Evolutionary conservation across 2,888 invertebrate species (phyloP).

Genomic region (Acanthococcus lagerstroemiae): DNA sequence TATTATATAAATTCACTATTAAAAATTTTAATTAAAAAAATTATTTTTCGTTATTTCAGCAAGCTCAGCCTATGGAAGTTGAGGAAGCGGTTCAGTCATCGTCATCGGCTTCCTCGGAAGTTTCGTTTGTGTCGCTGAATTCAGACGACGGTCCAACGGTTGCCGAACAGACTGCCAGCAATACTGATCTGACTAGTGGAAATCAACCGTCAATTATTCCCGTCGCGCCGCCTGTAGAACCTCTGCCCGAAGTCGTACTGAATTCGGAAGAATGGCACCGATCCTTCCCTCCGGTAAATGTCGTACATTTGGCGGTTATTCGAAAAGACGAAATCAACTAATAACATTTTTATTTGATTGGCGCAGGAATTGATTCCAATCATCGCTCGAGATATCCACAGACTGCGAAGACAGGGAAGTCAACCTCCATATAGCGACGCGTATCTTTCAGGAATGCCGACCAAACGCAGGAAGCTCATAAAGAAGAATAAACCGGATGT

Average conservation of each 20-base stretch:
- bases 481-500: constrained; percentile 40
- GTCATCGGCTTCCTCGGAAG: constrained; percentile 15
- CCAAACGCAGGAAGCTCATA: constrained; percentile 72
- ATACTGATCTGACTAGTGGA: neutral
- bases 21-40: too few species aligned
- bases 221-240: constrained; percentile 35
- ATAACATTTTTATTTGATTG: neutral
- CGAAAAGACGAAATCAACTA: neutral
- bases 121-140: constrained; percentile 15
- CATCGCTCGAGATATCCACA: constrained; percentile 66
- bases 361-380: constrained; percentile 69
- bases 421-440: constrained; percentile 71
- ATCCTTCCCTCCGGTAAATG: constrained; percentile 50
- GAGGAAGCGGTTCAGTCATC: constrained; percentile 18
- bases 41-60: too few species aligned
- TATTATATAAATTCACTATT: too few species aligned
- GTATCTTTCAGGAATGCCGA: constrained; percentile 80
- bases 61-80: constrained; percentile 27
- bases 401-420: constrained; percentile 52
- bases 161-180: neutral
- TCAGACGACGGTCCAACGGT: neutral
- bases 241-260: constrained; percentile 46
- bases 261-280: constrained; percentile 54
- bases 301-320: neutral
- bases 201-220: neutral